Percentiles rank a stretch among this genome's conserved stretches.
These are phyloP conservation scores for Conistra vaccinii DNA, from an alignment of 2,888 invertebrate genomes.

Conservation along the genomic window DNA sequence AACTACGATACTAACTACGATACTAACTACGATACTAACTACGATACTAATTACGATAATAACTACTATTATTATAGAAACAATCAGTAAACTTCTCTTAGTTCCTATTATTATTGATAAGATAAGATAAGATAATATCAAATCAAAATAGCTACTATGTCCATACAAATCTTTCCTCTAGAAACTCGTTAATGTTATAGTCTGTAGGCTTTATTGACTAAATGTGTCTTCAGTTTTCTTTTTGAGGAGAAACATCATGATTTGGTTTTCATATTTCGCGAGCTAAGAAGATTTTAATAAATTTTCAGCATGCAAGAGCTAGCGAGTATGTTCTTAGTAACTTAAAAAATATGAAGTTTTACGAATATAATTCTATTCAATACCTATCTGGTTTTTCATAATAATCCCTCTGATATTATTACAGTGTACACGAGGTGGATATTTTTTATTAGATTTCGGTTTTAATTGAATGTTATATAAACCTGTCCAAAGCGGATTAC, in stretches of 20 bases:
- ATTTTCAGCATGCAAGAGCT: not conserved
- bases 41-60: not conserved
- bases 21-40: not conserved
- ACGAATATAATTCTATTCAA: not conserved
- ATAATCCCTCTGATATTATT: slow-evolving; percentile 18
- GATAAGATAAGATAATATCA: too few relatives aligned
- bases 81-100: not conserved
- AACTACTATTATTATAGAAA: not conserved
- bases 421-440: slow-evolving; percentile 20
- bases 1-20: too few relatives aligned
- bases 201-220: too few relatives aligned
- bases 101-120: not conserved
- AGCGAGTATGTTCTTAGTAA: not conserved
- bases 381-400: not conserved
- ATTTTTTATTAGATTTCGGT: slow-evolving; percentile 47
- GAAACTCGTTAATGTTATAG: too few relatives aligned
- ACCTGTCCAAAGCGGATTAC: slow-evolving; percentile 53
- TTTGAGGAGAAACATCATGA: not conserved
- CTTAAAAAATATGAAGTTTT: not conserved
- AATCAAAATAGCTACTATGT: too few relatives aligned
- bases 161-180: too few relatives aligned
- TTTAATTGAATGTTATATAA: slow-evolving; percentile 56
- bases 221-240: too few relatives aligned
- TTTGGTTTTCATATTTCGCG: not conserved
- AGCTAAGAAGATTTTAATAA: not conserved